Conservation (phyloP, 2,113 vertebrate species). For the Trogon melanurus region DNA sequence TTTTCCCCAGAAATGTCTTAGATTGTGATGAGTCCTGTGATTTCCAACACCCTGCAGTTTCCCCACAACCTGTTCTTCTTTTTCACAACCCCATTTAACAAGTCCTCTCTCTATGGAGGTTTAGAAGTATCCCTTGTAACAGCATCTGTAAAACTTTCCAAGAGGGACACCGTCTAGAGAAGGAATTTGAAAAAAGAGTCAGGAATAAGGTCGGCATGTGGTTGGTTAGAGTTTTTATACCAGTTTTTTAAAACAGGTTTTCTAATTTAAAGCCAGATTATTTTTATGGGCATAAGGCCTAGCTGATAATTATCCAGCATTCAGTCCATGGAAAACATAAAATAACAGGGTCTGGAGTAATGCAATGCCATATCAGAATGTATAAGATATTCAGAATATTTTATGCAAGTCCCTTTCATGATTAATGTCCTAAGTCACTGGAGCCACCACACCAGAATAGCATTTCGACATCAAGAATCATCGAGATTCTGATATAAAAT, state of each 20-base stretch:
- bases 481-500: background rate
- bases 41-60: background rate
- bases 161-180: background rate
- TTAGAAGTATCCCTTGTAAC: background rate
- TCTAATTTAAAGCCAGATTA: background rate
- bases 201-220: fast-evolving
- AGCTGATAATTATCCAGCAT: background rate
- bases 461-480: background rate
- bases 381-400: background rate
- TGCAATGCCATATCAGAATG: background rate
- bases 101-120: background rate
- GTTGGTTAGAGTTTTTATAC: background rate
- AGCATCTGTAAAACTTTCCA: background rate
- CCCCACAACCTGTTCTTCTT: background rate
- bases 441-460: background rate
- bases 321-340: background rate
- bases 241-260: background rate
- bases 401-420: background rate
- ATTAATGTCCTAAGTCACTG: background rate
- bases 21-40: background rate
- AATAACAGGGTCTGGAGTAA: background rate
- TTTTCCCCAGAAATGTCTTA: background rate
- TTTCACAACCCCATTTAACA: background rate
- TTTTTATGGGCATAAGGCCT: background rate
- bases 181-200: background rate